Conservation (phyloP, 2,113 vertebrate genomes). For the Geococcyx californianus region DNA sequence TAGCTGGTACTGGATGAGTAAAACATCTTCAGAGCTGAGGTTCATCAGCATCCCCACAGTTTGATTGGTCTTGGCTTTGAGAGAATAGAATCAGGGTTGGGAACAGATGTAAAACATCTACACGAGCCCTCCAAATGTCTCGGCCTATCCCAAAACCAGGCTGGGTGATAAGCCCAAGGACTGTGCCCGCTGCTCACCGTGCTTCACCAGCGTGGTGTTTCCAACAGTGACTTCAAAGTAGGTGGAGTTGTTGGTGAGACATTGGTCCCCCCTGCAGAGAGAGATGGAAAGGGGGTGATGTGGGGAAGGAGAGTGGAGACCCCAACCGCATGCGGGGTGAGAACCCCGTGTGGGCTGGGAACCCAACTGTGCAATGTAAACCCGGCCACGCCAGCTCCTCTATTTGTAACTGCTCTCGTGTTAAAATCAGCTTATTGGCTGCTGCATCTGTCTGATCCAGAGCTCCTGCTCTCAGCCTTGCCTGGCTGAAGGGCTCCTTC, state of each 20-base stretch:
- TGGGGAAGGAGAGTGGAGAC: background rate
- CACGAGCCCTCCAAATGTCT: accelerated
- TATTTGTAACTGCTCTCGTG: accelerated
- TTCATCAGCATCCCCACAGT: background rate
- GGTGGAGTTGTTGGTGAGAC: conserved; percentile 35
- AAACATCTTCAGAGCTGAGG: conserved; percentile 6
- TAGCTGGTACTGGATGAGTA: conserved; percentile 43
- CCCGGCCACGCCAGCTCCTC: background rate
- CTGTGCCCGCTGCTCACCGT: background rate
- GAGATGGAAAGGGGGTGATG: background rate
- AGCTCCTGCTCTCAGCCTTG: background rate
- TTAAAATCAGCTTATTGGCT: background rate
- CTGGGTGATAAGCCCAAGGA: background rate
- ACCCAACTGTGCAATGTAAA: background rate
- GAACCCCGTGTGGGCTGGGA: accelerated
- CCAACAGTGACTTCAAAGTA: accelerated
- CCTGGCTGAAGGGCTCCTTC: background rate
- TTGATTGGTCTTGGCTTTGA: background rate
- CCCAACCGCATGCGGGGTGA: too few species aligned
- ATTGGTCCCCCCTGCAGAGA: background rate
- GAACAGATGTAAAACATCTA: background rate
- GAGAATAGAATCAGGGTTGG: background rate
- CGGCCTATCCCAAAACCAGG: accelerated
- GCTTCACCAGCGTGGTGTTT: background rate
- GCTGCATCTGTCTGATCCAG: accelerated